Conservation (phyloP, 1,140 invertebrate genomes). For the Scaptodrosophila lebanonensis region DNA sequence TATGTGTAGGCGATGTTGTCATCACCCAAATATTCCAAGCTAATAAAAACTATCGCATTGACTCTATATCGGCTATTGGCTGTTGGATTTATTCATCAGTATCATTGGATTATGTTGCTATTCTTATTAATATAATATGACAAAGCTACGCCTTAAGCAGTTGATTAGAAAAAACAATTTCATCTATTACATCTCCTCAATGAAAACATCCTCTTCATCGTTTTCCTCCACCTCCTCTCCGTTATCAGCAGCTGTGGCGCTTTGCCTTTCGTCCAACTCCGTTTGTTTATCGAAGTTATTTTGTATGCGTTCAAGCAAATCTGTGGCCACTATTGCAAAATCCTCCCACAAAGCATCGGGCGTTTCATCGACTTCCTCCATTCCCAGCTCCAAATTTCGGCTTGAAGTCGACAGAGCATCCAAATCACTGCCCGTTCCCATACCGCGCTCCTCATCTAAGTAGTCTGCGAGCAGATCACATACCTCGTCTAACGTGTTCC, state of each 20-base stretch:
- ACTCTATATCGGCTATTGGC: no score
- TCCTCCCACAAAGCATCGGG: constrained; percentile 80
- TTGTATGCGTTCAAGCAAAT: constrained; percentile 79
- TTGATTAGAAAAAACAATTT: constrained; percentile 1
- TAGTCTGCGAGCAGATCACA: constrained; percentile 80
- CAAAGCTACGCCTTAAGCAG: neutral
- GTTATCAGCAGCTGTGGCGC: constrained; percentile 8
- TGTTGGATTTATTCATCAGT: no score
- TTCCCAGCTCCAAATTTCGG: no score
- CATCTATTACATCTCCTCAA: constrained; percentile 59
- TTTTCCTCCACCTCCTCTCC: constrained; percentile 44
- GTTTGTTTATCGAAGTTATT: constrained; percentile 60
- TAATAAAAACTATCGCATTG: no score
- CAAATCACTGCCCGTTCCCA: constrained; percentile 16
- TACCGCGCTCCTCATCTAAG: constrained; percentile 79
- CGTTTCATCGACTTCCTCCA: constrained; percentile 8
- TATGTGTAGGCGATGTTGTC: constrained; percentile 55
- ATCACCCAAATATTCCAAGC: constrained; percentile 61
- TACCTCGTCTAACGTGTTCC: constrained; percentile 79
- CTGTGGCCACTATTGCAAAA: constrained; percentile 82
- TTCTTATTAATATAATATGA: no score
- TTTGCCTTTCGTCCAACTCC: constrained; percentile 4
- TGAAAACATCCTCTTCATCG: constrained; percentile 61
- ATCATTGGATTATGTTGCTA: no score
- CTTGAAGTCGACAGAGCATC: no score